Conservation (phyloP, 2,888 invertebrate species). For the Stenurella melanura region DNA sequence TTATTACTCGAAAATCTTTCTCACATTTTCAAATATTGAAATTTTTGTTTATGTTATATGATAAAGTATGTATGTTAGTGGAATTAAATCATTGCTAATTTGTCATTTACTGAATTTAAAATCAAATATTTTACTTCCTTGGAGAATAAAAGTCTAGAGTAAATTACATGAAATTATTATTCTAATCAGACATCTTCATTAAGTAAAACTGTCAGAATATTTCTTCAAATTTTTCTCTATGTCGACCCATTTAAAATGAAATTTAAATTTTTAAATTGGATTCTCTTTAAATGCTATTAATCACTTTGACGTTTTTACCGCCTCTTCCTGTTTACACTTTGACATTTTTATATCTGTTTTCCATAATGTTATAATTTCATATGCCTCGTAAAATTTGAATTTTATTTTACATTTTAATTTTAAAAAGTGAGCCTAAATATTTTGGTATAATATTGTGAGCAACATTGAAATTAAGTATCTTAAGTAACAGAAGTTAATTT, state of each 20-base stretch:
- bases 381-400: background rate
- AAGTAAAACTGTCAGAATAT: background rate
- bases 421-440: background rate
- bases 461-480: too few relatives aligned
- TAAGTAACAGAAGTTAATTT: too few relatives aligned
- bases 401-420: constrained; percentile 1
- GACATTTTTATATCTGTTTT: constrained; percentile 51
- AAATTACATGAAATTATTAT: constrained; percentile 1
- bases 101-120: background rate
- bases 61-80: background rate
- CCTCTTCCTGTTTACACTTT: constrained; percentile 48
- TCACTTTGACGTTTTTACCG: constrained; percentile 18
- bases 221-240: background rate
- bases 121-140: background rate
- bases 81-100: background rate
- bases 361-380: constrained; percentile 37
- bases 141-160: background rate
- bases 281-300: background rate
- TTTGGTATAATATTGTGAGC: background rate
- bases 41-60: too few relatives aligned
- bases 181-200: background rate
- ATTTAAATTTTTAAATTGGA: constrained; percentile 3
- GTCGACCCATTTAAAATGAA: background rate
- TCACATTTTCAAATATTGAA: too few relatives aligned
- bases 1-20: too few relatives aligned